A percentile compares a stretch with the other conserved stretches of the same genome.
phyloP scores from a whole-genome alignment of 2,797 vertebrate genomes.

The Steatocranus sp. region DNA sequence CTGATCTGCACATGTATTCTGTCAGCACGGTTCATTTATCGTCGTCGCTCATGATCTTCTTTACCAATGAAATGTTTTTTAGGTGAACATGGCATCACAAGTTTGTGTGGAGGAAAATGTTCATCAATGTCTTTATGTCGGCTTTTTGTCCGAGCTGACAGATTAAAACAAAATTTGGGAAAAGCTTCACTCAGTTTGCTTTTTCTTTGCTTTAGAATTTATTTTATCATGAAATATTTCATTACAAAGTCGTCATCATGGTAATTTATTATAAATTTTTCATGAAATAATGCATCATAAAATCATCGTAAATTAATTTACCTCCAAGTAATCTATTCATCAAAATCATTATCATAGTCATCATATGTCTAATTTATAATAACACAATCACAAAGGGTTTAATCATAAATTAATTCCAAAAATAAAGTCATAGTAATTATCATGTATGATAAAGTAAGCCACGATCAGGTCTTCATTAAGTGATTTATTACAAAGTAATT shows the following conservation, averaged over 20 bases:
- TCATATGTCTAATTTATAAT: neutral
- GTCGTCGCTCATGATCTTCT: neutral
- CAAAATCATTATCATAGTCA: neutral
- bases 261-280: neutral
- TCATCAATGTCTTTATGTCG: neutral
- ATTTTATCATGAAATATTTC: neutral
- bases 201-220: neutral
- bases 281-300: neutral
- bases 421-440: neutral
- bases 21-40: neutral
- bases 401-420: neutral
- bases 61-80: constrained; percentile 10
- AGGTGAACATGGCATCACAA: neutral
- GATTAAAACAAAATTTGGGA: constrained; percentile 13
- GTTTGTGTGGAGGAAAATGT: constrained; percentile 5
- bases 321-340: neutral
- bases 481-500: neutral
- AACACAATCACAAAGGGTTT: neutral
- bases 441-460: neutral
- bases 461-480: neutral
- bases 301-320: neutral
- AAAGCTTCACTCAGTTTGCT: neutral
- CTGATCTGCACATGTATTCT: neutral
- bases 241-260: neutral
- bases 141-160: neutral